Percentiles rank a stretch among this genome's conserved stretches.
These are phyloP conservation scores for Acipenser transmontanus DNA, from an alignment of 2,797 vertebrate species.

Conservation along the genomic window DNA sequence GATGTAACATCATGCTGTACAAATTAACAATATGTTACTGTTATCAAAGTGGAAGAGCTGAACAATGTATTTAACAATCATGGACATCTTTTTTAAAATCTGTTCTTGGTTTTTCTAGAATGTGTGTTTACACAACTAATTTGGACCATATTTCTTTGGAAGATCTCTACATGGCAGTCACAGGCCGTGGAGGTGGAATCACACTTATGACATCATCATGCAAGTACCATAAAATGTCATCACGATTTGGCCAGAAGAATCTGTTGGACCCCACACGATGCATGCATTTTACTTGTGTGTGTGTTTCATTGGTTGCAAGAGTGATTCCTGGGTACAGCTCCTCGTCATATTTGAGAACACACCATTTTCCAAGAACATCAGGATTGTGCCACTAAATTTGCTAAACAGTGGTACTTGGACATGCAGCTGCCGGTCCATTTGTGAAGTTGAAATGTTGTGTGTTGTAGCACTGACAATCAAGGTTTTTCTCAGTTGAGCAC, in stretches of 20 bases:
- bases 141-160: no score
- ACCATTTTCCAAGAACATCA: constrained; percentile 1
- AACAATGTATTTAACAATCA: no score
- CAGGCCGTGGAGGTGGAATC: constrained; percentile 4
- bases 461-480: constrained; percentile 9
- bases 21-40: no score
- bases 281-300: constrained; percentile 7
- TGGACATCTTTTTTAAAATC: no score
- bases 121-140: no score
- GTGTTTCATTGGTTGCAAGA: background rate
- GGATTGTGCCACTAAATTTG: constrained; percentile 13
- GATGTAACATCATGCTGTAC: no score
- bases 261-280: background rate
- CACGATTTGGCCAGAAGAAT: background rate
- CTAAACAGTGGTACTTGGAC: background rate
- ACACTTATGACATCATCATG: background rate
- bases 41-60: no score
- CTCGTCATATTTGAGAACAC: background rate
- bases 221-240: background rate
- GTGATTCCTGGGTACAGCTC: constrained; percentile 3
- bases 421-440: background rate
- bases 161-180: background rate
- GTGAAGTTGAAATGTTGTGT: constrained; percentile 7
- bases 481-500: constrained; percentile 11
- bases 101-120: no score